Conservation (phyloP, 1,140 invertebrate species). For the Drosophila lacertosa region DNA sequence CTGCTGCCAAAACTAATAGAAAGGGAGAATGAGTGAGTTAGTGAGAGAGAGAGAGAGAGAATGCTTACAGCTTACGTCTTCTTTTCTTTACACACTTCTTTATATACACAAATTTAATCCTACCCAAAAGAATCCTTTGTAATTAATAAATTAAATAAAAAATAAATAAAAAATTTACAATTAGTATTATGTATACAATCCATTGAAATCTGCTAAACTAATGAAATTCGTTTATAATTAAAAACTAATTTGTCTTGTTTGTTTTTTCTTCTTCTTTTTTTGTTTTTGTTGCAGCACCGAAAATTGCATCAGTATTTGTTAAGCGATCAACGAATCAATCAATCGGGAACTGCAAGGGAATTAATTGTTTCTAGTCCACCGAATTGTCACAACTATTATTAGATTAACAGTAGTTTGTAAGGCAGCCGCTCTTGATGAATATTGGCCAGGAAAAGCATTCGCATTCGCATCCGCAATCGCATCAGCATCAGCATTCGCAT, state of each 20-base stretch:
- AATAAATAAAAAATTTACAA: too few relatives aligned
- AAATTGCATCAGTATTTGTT: conserved; percentile 2
- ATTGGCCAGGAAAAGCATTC: conserved; percentile 71
- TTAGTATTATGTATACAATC: too few relatives aligned
- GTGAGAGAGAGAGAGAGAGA: too few relatives aligned
- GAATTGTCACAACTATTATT: conserved; percentile 45
- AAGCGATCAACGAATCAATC: conserved; percentile 23
- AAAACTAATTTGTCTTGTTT: neutral
- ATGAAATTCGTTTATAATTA: neutral
- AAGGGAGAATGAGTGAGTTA: too few relatives aligned
- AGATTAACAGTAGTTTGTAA: conserved; percentile 50
- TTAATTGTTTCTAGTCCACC: conserved; percentile 53
- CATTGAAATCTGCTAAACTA: too few relatives aligned
- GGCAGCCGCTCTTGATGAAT: conserved; percentile 63
- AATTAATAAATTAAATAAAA: too few relatives aligned
- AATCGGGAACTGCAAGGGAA: conserved; percentile 1
- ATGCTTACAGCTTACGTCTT: too few relatives aligned
- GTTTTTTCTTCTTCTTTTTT: neutral
- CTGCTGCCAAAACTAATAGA: too few relatives aligned
- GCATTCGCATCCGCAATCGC: conserved; percentile 55
- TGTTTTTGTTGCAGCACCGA: conserved; percentile 30
- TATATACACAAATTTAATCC: too few relatives aligned
- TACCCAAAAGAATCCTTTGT: too few relatives aligned
- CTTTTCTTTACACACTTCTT: too few relatives aligned
- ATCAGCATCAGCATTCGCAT: conserved; percentile 26